These are phyloP conservation scores for Gallirallus australis DNA, from an alignment of 2,797 vertebrate genomes.

Conservation along the genomic window DNA sequence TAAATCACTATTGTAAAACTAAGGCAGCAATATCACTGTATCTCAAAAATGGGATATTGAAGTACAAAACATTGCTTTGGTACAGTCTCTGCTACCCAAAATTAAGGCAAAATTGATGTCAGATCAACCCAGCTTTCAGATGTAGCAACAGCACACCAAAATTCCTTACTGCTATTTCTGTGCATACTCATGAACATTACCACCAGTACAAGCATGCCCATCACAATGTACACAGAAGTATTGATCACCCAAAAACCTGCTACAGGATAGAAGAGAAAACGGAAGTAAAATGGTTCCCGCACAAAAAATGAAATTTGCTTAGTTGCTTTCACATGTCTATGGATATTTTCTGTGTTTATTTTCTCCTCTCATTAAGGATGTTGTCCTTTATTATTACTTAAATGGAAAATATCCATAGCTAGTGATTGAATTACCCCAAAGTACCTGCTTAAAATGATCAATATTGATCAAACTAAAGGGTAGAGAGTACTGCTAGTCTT, in stretches of 20 bases:
- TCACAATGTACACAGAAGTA: background rate
- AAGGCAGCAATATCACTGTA: background rate
- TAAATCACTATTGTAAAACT: background rate
- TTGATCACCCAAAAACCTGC: background rate
- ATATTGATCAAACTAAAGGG: slow-evolving; percentile 70
- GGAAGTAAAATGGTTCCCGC: background rate
- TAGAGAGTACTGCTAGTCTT: slow-evolving; percentile 46
- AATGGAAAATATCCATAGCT: slow-evolving; percentile 59
- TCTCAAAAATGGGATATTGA: background rate
- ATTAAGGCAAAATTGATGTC: background rate
- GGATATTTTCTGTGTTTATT: background rate
- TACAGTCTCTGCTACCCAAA: background rate
- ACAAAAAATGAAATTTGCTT: background rate
- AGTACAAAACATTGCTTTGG: background rate
- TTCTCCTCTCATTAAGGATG: slow-evolving; percentile 11
- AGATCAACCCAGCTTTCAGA: background rate
- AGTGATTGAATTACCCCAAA: slow-evolving; percentile 65
- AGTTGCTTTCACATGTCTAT: background rate
- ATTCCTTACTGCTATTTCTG: background rate
- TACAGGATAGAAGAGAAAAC: background rate
- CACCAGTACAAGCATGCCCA: background rate
- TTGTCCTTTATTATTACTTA: slow-evolving; percentile 66
- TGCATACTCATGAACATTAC: background rate
- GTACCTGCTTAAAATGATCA: slow-evolving; percentile 57
- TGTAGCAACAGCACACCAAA: background rate